Evolutionary conservation across 2,888 invertebrate genomes (phyloP), one percentile per base, ranked within the genome.

Genomic region (Nephrotoma flavescens): DNA sequence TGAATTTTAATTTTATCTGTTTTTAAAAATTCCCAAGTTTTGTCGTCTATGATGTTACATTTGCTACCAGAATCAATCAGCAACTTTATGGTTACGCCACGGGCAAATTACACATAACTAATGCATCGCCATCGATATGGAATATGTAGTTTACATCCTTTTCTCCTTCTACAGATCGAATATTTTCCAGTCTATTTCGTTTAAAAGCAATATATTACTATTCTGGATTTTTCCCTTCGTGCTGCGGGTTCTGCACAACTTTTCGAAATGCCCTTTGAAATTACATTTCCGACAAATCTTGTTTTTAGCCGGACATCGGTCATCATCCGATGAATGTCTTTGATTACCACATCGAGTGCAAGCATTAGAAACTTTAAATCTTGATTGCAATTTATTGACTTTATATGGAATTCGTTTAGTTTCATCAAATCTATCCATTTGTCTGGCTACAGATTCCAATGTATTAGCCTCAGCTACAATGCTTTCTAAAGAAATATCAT

Each of bases 401-500:
- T 47, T 1, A 47, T 12, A 12, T 47, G 44, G 44, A 4, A 44
- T 44, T 44, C 1, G 44, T 83, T 87, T 85, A 85, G n/a, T 9
- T 2, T 42, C 42, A 47, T 86, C 86, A 52, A 87, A 86, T 42
- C 87, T 87, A 11, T 87, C 87, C 31, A 87, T 83, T 44, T 87
- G 87, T 41, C 87, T 86, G 41, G 83, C 86, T 12, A 86, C 52
- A 42, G 83, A 85, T 85, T 87, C 87, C 44, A 86, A 86, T 7
- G 86, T 84, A 86, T 87, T 87, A 86, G 87, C 87, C 47, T 87
- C 87, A 86, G 86, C 86, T 85, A 86, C 87, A 83, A 87, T 87
- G 12, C 45, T 86, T 86, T 87, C 87, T 45, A 87, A 52, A 15
- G 86, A 86, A 85, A 87, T 86, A n/a, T 42, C 84, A 47, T 86